Base-by-base conservation (phyloP, 2,113 vertebrate species). In the Pangasianodon gigas region DNA sequence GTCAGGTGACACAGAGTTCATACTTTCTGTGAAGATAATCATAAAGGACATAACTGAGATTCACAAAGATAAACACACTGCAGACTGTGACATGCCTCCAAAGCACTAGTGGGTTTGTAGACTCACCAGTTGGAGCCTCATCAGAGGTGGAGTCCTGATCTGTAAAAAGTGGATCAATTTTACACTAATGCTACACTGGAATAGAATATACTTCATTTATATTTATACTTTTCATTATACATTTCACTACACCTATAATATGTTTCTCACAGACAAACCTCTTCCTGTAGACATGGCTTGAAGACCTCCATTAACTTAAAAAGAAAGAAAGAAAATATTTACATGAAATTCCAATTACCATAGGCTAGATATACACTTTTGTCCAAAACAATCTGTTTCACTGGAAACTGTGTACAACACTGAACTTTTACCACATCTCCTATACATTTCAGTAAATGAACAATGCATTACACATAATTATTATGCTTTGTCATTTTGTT, bases 81-180 rank as follows among this genome's bases (percentile, higher is more conserved):
- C n/a, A 87, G 51, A 26, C 32, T 51, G 37, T 14, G 58, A 87
- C 1, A 65, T 75, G 67, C 14, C 1, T 51, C 14, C 10, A 14
- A 54, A 60, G 60, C 32, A 41, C 26, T 11, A 37, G 54, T 65
- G 41, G 9, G 16, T 7, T 56, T 65, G 46, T 29, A 90, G 18
- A 81, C 91, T 93, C 90, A 96, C 95, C 95, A 92, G 96, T 96
- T 0, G 95, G 96, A 82, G 93, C 94, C 92, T 96, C 96, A 88
- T 95, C 94, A 80, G 96, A 96, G 1, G 93, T 94, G 4, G 94
- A 94, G 67, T 96, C 96, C 88, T 94, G 95, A 92, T 94, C 95
- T 46, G 11, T 24, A 2, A 75, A 32, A 79, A n/a, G 44, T 26
- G 21, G 37, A 84, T 67, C n/a, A 54, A 44, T 41, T 41, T 58